Conservation (phyloP, 1,140 invertebrate genomes). For the Penaeus indicus region DNA sequence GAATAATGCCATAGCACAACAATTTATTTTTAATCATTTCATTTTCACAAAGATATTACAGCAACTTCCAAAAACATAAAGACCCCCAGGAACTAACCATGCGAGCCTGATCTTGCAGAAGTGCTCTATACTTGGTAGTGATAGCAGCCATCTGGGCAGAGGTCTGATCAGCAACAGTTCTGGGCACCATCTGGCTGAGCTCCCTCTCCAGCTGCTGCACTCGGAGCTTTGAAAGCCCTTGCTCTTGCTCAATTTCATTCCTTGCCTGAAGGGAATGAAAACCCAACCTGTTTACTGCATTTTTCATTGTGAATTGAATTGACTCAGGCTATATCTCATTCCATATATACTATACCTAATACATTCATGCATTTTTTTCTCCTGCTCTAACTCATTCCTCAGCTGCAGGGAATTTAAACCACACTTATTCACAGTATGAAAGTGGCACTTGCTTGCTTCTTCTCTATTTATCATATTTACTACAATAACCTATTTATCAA, state of each 20-base stretch:
- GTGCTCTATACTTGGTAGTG: constrained; percentile 47
- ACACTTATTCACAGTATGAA: no score
- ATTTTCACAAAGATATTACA: neutral
- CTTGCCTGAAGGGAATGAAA: constrained; percentile 21
- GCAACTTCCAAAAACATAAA: neutral
- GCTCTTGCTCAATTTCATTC: constrained; percentile 38
- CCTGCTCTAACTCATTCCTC: no score
- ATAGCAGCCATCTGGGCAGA: constrained; percentile 46
- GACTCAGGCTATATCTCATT: no score
- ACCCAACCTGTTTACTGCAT: neutral
- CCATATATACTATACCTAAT: no score
- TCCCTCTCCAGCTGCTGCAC: constrained; percentile 39
- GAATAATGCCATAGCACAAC: no score
- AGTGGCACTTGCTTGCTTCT: no score
- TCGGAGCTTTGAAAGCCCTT: constrained; percentile 40
- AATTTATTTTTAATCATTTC: no score
- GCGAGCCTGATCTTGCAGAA: constrained; percentile 36
- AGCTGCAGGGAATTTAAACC: no score
- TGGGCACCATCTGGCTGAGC: constrained; percentile 34
- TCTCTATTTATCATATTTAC: no score
- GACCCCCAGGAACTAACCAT: constrained; percentile 11
- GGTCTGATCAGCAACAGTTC: constrained; percentile 43
- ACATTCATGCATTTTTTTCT: no score
- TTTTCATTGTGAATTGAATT: no score
- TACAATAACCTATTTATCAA: no score